Evolutionary conservation across 1,140 invertebrate species (phyloP), one percentile per base, ranked within the genome.

Genomic region (Yoshiicerus persimilis): DNA sequence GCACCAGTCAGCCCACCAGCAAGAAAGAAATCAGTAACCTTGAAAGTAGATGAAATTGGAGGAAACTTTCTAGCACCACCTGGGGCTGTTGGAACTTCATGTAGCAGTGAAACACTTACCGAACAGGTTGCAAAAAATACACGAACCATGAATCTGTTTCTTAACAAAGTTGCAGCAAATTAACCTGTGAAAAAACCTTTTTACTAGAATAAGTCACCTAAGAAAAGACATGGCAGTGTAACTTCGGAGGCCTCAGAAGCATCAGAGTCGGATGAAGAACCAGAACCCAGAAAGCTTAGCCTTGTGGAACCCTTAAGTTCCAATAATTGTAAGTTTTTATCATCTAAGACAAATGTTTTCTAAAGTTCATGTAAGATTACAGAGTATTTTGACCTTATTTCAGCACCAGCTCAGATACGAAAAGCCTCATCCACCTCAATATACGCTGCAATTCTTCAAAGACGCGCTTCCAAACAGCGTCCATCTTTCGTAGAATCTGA

Each of bases 351-450:
- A 13, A n/a, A n/a, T n/a, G n/a, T n/a, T n/a, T 25, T n/a, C 36
- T 38, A 75, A 41, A 34, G 30, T n/a, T 6, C 11, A 23, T 3
- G 20, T n/a, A 23, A 64, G 13, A 36, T 77, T 25, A 4, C 16
- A 20, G 32, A 77, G 4, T 34, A 66, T 27, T 27, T 34, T 30
- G 11, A 16, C n/a, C 38, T 20, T 20, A 80, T 36, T 80, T 80
- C 38, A 90, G 87, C 89, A 41, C 90, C 90, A 30, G 64, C 89
- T 25, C 89, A 90, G 75, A 88, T 86, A 16, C 87, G 90, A 16
- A 91, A 91, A 39, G 88, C 89, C 8, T 91, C 90, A 5, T 91
- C 90, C 9, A 91, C 90, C 8, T 91, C 90, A 56, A 90, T 91
- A 34, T 91, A 91, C 75, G 90, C 90, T 32, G 87, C 90, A 38